Percentiles rank a stretch among this genome's conserved stretches.
Conservation (phyloP, 92 coral and sea anemone species). For the Palythoa grandiflora region DNA sequence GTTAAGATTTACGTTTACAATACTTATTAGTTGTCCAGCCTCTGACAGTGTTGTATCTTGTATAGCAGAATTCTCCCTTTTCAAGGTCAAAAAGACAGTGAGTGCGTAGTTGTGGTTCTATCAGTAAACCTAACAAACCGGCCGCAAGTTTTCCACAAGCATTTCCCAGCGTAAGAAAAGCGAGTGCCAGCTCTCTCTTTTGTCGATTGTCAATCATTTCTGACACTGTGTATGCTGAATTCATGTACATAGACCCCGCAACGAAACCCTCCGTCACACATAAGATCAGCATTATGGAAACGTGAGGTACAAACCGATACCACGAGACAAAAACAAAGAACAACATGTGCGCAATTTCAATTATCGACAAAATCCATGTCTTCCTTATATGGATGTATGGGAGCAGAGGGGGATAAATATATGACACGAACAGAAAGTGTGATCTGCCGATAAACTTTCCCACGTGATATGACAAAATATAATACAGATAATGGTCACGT, state of each 20-base stretch:
- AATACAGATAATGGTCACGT: conserved; percentile 84
- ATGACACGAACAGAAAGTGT: conserved; percentile 70
- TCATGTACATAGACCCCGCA: conserved; percentile 86
- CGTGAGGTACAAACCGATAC: conserved; percentile 74
- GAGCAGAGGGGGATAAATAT: conserved; percentile 64
- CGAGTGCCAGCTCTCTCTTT: conserved; percentile 77
- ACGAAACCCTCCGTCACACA: conserved; percentile 85
- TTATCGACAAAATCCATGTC: conserved; percentile 81
- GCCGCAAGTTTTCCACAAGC: conserved; percentile 83
- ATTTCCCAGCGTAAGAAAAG: conserved; percentile 82
- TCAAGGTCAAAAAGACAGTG: conserved; percentile 74
- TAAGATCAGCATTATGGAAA: conserved; percentile 66
- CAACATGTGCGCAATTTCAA: conserved; percentile 60
- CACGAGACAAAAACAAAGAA: conserved; percentile 75
- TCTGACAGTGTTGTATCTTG: conserved; percentile 63
- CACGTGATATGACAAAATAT: conserved; percentile 77
- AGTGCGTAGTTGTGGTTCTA: conserved; percentile 69
- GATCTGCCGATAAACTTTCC: conserved; percentile 90
- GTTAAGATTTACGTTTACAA: neutral
- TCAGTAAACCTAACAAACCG: conserved; percentile 74
- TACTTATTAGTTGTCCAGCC: conserved; percentile 66
- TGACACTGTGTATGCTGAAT: conserved; percentile 86
- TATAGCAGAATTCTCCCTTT: conserved; percentile 76
- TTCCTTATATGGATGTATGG: conserved; percentile 66
- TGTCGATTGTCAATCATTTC: conserved; percentile 58